phyloP scores from a whole-genome alignment of 2,113 vertebrate species.

The Atlantisia rogersi region DNA sequence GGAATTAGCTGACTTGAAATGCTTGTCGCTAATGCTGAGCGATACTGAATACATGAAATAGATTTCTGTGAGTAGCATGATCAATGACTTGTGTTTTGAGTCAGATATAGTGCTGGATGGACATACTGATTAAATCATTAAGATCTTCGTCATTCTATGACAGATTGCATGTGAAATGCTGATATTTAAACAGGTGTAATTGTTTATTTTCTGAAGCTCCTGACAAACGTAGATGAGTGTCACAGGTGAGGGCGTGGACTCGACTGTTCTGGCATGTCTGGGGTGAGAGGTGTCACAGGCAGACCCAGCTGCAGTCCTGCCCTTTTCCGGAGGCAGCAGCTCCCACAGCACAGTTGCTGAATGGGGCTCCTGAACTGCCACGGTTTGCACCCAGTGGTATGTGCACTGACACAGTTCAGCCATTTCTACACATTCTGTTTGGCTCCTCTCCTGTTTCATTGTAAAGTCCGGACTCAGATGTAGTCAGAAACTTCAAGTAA shows the following conservation, averaged over 20 bases:
- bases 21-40: background rate
- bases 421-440: accelerated
- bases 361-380: accelerated
- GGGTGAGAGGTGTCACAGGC: background rate
- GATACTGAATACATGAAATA: background rate
- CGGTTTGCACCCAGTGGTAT: background rate
- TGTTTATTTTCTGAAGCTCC: background rate
- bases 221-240: background rate
- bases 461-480: background rate
- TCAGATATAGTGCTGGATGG: background rate
- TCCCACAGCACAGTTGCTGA: accelerated
- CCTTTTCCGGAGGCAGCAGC: background rate
- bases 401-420: background rate
- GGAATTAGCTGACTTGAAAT: background rate
- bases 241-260: background rate
- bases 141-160: background rate
- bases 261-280: accelerated
- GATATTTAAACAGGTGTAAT: background rate
- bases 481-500: background rate
- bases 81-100: background rate
- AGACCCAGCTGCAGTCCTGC: background rate
- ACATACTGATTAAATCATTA: background rate
- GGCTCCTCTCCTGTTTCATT: background rate
- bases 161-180: background rate
- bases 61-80: background rate